Evolutionary conservation across 2,113 vertebrate species (phyloP), one percentile per base, ranked within the genome.

Genomic region (Otis tarda): DNA sequence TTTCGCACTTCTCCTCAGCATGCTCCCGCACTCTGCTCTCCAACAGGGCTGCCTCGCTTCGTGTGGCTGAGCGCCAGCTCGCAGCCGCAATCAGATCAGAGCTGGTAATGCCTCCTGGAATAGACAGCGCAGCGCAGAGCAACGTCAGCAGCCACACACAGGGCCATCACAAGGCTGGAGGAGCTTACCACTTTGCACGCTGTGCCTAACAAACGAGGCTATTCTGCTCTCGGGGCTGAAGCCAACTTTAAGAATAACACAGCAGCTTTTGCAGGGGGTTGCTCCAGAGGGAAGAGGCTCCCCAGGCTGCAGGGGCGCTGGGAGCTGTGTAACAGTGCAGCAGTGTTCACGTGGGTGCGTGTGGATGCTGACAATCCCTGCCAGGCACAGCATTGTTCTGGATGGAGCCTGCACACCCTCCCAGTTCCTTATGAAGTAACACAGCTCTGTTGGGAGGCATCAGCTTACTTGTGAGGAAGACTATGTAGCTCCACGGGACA

Each of bases 391-490:
- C 45, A 14, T 11, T 22, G 45, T 16, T 84, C 84, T 70, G 61
- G 35, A 24, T 15, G 24, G 20, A 80, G 57, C 39, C 61, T 91
- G 57, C 49, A 60, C 12, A 43, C 25, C 41, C n/a, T 69, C 49
- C 61, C 59, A 52, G 1, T 43, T 77, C 57, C 37, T 52, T 73
- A 53, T 8, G 30, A 81, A 93, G 60, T 0, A 20, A 45, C 49
- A 45, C 49, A 16, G n/a, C 47, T 83, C 74, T 57, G 33, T 4
- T 67, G 43, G 71, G 56, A 89, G 5, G 37, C 49, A 75, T 6
- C 74, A 85, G 98, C 99, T 98, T 98, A 99, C 99, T 99, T 69
- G 99, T 99, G 53, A 99, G 99, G 90, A 99, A 99, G 96, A 99
- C 94, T 57, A 99, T 98, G 97, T 99, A 99, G 96, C 99, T 99